These are phyloP conservation scores for Acrocephalus scirpaceus DNA, from an alignment of 2,797 vertebrate genomes.

Conservation along the genomic window DNA sequence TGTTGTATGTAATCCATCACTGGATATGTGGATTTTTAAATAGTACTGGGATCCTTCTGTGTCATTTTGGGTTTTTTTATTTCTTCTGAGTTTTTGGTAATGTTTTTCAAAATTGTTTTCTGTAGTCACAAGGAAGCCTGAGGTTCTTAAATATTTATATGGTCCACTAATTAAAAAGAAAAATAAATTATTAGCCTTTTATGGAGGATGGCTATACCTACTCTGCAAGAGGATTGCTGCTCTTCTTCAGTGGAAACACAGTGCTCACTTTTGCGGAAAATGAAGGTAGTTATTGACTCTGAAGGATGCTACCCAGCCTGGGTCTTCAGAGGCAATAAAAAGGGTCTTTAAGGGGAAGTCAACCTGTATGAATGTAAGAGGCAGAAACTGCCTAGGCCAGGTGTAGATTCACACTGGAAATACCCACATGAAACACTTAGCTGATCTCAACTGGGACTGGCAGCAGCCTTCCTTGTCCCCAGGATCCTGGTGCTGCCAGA, in stretches of 20 bases:
- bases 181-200: neutral
- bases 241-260: neutral
- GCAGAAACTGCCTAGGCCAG: neutral
- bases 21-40: neutral
- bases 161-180: neutral
- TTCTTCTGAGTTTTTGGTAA: neutral
- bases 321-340: neutral
- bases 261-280: neutral
- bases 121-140: neutral
- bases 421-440: neutral
- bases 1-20: neutral
- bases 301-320: neutral
- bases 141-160: neutral
- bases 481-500: neutral
- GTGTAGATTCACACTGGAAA: neutral
- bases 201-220: neutral
- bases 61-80: neutral
- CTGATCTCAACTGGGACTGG: neutral
- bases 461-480: neutral
- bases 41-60: neutral
- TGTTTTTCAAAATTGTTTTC: neutral
- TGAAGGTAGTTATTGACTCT: neutral
- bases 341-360: neutral
- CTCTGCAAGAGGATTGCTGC: neutral
- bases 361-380: neutral